Conservation (phyloP, 2,888 invertebrate genomes). For the Holacanthella duospinosa region DNA sequence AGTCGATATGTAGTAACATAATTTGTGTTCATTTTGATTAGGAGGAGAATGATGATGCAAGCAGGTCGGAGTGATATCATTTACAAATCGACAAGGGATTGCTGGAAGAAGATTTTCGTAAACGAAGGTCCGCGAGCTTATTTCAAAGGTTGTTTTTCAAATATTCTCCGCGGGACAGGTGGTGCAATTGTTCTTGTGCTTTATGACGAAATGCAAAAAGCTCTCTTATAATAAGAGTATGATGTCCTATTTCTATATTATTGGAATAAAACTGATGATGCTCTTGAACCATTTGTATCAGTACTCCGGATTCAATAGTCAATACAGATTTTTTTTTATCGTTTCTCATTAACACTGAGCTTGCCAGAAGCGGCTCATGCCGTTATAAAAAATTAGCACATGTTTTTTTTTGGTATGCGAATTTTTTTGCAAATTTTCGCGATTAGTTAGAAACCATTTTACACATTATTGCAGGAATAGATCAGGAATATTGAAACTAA, state of each 20-base stretch:
- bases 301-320: too few species aligned
- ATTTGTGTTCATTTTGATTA: constrained; percentile 6
- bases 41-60: constrained; percentile 45
- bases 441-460: too few species aligned
- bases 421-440: too few species aligned
- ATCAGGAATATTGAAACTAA: too few species aligned
- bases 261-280: constrained; percentile 1
- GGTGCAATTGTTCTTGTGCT: constrained; percentile 37
- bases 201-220: constrained; percentile 31
- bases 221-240: not conserved
- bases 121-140: constrained; percentile 42
- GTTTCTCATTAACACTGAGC: too few species aligned
- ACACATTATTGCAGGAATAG: too few species aligned
- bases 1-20: constrained; percentile 40
- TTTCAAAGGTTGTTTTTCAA: constrained; percentile 39
- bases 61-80: constrained; percentile 35
- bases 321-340: too few species aligned
- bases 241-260: too few species aligned
- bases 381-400: too few species aligned
- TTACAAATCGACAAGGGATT: not conserved
- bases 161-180: constrained; percentile 36
- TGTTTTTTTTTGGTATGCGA: too few species aligned
- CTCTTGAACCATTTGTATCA: too few species aligned
- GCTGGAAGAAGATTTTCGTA: constrained; percentile 28
- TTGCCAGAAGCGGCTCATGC: too few species aligned